Conservation (phyloP, 23 tunicate genomes). For the Trididemnum miniatum region DNA sequence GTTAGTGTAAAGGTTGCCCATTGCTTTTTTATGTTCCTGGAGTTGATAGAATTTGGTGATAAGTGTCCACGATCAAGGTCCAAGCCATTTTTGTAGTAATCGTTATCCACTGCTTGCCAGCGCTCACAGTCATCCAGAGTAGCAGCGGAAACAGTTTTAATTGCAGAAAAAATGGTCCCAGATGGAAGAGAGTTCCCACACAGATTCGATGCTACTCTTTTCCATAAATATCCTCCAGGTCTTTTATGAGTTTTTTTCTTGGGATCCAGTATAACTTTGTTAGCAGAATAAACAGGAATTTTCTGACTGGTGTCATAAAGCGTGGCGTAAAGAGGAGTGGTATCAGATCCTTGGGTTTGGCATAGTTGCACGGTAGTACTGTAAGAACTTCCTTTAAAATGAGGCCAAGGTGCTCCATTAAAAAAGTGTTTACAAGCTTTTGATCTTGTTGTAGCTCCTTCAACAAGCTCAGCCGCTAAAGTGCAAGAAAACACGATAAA, state of each 20-base stretch:
- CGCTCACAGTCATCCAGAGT: slow-evolving; percentile 37
- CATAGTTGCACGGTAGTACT: slow-evolving; percentile 56
- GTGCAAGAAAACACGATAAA: too few species aligned
- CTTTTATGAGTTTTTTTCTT: slow-evolving; percentile 31
- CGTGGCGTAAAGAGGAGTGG: slow-evolving; percentile 51
- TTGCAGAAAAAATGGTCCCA: slow-evolving; percentile 36
- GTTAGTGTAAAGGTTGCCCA: slow-evolving; percentile 86
- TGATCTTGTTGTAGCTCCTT: too few species aligned
- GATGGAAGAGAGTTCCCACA: slow-evolving; percentile 41
- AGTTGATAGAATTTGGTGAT: slow-evolving; percentile 80
- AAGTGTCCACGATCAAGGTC: slow-evolving; percentile 84
- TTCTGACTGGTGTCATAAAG: slow-evolving; percentile 38
- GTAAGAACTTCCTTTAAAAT: background rate
- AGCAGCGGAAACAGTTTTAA: background rate
- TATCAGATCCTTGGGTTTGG: slow-evolving; percentile 54
- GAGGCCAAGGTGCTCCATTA: slow-evolving; percentile 67
- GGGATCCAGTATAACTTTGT: slow-evolving; percentile 19
- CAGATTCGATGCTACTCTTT: slow-evolving; percentile 51
- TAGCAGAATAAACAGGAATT: slow-evolving; percentile 81
- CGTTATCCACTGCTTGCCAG: slow-evolving; percentile 60
- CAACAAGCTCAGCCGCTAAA: too few species aligned
- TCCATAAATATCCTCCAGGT: slow-evolving; percentile 57
- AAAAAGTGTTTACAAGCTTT: slow-evolving; percentile 66
- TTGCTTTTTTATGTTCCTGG: slow-evolving; percentile 61
- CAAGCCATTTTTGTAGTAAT: slow-evolving; percentile 52